Conservation (phyloP, 2,888 invertebrate genomes). For the Cantharis rufa region DNA sequence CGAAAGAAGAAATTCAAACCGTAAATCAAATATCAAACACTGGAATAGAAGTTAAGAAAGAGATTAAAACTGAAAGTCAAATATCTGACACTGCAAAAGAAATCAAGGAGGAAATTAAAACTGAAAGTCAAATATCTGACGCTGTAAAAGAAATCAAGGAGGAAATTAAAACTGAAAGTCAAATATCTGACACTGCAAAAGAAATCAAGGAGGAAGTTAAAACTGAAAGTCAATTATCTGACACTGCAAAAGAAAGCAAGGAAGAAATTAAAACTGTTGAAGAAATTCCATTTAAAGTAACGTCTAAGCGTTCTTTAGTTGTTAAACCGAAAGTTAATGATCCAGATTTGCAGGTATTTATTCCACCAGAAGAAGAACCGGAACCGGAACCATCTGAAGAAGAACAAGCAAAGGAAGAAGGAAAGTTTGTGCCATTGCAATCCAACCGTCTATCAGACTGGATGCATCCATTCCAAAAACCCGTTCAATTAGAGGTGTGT, state of each 20-base stretch:
- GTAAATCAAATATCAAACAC: neutral
- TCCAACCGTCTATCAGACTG: slow-evolving; percentile 51
- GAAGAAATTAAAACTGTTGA: neutral
- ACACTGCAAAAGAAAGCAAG: neutral
- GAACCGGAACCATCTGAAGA: slow-evolving; percentile 49
- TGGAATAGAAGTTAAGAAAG: no score
- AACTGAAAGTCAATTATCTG: neutral
- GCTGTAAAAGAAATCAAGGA: no score
- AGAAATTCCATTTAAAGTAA: slow-evolving; percentile 32
- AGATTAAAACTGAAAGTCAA: no score
- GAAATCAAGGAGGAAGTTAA: neutral
- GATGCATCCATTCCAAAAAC: slow-evolving; percentile 53
- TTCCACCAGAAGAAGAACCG: slow-evolving; percentile 34
- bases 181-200: no score
- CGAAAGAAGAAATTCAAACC: neutral
- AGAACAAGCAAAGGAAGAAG: slow-evolving; percentile 51
- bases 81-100: no score
- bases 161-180: no score
- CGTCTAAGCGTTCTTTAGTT: slow-evolving; percentile 51
- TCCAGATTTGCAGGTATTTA: slow-evolving; percentile 51
- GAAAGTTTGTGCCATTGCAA: slow-evolving; percentile 52
- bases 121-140: no score
- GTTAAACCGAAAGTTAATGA: slow-evolving; percentile 49
- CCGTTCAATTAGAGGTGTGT: slow-evolving; percentile 51
- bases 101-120: no score